Percentiles rank a stretch among this genome's conserved stretches.
Evolutionary conservation across 2,888 invertebrate species (phyloP).

Genomic region (Cryptocephalus primarius): DNA sequence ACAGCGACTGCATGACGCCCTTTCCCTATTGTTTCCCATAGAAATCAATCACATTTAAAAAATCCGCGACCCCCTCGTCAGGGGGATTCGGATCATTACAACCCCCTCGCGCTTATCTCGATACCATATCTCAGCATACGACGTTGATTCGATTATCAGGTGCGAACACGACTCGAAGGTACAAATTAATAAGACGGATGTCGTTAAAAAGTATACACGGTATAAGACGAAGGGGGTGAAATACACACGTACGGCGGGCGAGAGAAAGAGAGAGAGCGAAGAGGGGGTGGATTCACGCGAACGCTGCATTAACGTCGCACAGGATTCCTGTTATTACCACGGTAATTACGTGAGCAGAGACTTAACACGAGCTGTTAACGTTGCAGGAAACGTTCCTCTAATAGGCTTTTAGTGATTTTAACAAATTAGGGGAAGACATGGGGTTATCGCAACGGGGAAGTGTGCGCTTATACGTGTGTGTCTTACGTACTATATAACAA

Average conservation of each 20-base stretch:
- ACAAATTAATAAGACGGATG: not conserved
- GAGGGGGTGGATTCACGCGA: conserved; percentile 2
- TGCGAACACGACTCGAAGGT: not conserved
- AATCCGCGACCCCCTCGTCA: too few relatives aligned
- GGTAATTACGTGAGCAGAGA: conserved; percentile 9
- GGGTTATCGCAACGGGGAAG: too few relatives aligned
- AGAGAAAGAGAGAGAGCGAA: not conserved
- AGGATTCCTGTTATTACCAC: conserved; percentile 1
- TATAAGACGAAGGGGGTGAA: not conserved
- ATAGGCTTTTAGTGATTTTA: conserved; percentile 18
- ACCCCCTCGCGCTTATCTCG: too few relatives aligned
- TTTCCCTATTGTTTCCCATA: too few relatives aligned
- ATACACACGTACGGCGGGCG: not conserved
- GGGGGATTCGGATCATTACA: too few relatives aligned
- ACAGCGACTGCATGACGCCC: too few relatives aligned
- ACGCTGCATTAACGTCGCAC: conserved; percentile 2
- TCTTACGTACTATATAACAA: too few relatives aligned
- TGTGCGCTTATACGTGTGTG: too few relatives aligned
- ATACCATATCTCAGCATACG: too few relatives aligned
- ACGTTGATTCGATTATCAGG: too few relatives aligned
- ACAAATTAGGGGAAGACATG: conserved; percentile 11
- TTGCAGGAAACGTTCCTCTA: conserved; percentile 14
- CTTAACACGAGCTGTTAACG: conserved; percentile 12
- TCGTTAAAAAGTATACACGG: not conserved
- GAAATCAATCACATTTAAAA: too few relatives aligned